Base-by-base conservation (phyloP, 2,797 vertebrate species). In the Esox lucius region DNA sequence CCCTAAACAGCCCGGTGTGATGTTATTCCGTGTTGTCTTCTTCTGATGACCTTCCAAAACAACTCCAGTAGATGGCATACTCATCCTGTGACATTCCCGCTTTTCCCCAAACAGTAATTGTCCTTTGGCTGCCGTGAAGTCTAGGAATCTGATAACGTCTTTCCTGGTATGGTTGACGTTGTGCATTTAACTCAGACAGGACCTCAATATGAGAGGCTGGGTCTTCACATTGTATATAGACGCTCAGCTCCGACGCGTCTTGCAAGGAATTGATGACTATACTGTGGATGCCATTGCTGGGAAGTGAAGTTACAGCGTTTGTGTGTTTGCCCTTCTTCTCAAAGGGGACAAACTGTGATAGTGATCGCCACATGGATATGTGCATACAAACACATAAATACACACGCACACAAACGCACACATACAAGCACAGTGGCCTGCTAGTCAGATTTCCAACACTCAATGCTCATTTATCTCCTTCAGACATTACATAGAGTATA, bases 31-130 rank as follows among this genome's bases (percentile, higher is more conserved):
- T 35, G 19, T 12, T 49, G 68, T 61, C 5, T 59, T 56, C 51
- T 61, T 66, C 24, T 26, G 39, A 67, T 19, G n/a, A 68, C 51
- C 73, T 66, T 86, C 74, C 74, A 13, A 15, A 46, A 13, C 24
- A 19, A 11, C 24, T 87, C 91, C 92, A 91, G 92, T 77, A 93
- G 92, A 81, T 89, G 92, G 91, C 91, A 89, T 81, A 79, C 83
- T 90, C 72, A 73, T 90, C 77, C 87, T 80, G 81, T 33, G 9
- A 1, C 70, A 84, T 87, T 89, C 86, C 86, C 51, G 68, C 15
- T 53, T 76, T 82, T 75, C 61, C 2, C 51, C 68, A 56, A 13
- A 31, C 28, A 26, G 11, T 68, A 9, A 69, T 31, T 77, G 71
- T 5, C 13, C 24, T 11, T 48, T 66, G 56, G 64, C 46, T 46